Percentiles rank a stretch among this genome's conserved stretches.
phyloP scores from a whole-genome alignment of 2,888 invertebrate species.

The Megalurothrips usitatus region DNA sequence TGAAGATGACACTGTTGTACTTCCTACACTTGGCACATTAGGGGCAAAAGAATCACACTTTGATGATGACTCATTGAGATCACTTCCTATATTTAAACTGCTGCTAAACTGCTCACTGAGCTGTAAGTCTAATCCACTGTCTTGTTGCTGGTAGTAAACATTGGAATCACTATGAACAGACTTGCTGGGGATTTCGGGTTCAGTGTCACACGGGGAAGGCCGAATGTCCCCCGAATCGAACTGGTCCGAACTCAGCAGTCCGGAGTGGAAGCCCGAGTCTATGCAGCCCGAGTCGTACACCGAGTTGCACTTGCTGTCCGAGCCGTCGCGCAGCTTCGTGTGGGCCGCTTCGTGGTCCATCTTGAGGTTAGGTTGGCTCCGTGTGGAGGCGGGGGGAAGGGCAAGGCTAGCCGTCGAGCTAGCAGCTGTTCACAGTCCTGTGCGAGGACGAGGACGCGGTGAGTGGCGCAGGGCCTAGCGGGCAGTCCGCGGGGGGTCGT shows the following conservation, averaged over 20 bases:
- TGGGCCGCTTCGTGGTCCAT: neutral
- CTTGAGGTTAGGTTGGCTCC: neutral
- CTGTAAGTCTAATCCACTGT: neutral
- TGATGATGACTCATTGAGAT: neutral
- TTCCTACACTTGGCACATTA: neutral
- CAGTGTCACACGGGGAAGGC: neutral
- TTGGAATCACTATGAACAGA: slow-evolving; percentile 6
- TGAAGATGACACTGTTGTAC: neutral
- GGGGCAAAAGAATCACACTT: neutral
- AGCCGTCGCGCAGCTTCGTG: neutral
- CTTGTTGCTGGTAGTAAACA: neutral
- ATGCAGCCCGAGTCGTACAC: neutral
- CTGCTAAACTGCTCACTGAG: neutral
- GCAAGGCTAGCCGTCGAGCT: neutral
- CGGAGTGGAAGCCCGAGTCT: slow-evolving; percentile 5
- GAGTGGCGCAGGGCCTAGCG: neutral
- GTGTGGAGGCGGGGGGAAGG: neutral
- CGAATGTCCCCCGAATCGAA: neutral
- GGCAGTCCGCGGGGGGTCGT: neutral
- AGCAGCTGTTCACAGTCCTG: slow-evolving; percentile 5
- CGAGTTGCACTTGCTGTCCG: slow-evolving; percentile 1
- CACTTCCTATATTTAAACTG: neutral
- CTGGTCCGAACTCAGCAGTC: neutral
- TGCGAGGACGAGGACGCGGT: neutral
- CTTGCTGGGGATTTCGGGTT: neutral